Base-by-base conservation (phyloP, 2,797 vertebrate genomes). In the Yasuhikotakia modesta region DNA sequence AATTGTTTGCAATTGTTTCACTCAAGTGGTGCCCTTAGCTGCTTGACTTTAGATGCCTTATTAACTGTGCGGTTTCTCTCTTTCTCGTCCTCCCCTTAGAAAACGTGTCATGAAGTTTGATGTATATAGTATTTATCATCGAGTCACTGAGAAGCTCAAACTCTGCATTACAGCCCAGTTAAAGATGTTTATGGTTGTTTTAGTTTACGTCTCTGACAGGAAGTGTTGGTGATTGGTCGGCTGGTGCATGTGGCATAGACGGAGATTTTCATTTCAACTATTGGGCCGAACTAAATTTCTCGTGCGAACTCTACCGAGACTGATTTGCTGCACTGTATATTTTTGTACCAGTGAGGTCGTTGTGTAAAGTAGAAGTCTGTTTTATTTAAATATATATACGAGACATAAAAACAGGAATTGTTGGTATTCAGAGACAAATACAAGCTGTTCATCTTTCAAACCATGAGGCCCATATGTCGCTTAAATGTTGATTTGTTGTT, bases 41-140 rank as follows among this genome's bases (percentile, higher is more conserved):
- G 89, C 91, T 92, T 88, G 90, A 89, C 88, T 89, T 93, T 92
- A 91, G 88, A 93, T 92, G 92, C 93, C 93, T 94, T 94, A 94
- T 92, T 92, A 91, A 90, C 88, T 86, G 88, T 91, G 89, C 89
- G 90, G 84, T 88, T 73, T 80, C 74, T 79, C 71, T 76, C 74
- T 88, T 74, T 84, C 89, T 90, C 78, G 76, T 85, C 69, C 64
- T 66, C 73, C 75, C 67, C 63, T 76, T 85, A 86, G 79, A 89
- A 86, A 85, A 46, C 65, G 90, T 89, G 89, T 89, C 89, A 89
- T 86, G 85, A 90, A 85, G 73, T 78, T 70, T 89, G 85, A 79
- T 91, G 90, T 92, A 90, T 86, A 89, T 92, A 91, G 85, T 91
- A 92, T 93, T 91, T 92, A 92, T 92, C 83, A 85, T 85, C 83